Evolutionary conservation across 2,797 vertebrate species (phyloP).

Genomic region (Perodicticus potto): DNA sequence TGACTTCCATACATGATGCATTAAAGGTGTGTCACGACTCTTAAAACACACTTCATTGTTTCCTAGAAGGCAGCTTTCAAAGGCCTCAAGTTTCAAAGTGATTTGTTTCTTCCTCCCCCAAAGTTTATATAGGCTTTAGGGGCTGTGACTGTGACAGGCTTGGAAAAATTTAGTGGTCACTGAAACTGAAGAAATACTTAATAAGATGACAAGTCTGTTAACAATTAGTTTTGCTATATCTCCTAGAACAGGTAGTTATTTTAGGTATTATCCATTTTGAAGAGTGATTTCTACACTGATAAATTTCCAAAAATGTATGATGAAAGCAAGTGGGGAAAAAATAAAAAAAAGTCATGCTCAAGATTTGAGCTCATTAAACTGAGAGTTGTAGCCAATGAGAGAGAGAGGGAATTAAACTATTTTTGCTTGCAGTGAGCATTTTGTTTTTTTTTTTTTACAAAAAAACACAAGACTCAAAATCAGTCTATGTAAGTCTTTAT

Average conservation of each 20-base stretch:
- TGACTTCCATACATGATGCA: background rate
- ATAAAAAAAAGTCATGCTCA: background rate
- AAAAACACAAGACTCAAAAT: background rate
- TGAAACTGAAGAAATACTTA: background rate
- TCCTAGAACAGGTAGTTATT: background rate
- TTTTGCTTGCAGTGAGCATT: background rate
- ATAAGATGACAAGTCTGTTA: background rate
- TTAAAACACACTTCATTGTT: background rate
- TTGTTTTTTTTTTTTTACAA: background rate
- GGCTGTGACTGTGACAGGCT: background rate
- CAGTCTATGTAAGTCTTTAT: background rate
- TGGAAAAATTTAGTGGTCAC: background rate
- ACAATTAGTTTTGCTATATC: background rate
- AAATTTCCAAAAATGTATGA: conserved; percentile 46
- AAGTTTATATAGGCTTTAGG: background rate
- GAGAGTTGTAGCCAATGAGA: background rate
- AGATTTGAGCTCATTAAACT: background rate
- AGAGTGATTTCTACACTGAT: background rate
- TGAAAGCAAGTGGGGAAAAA: background rate
- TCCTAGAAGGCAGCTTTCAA: background rate
- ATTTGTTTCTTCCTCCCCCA: background rate
- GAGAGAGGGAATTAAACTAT: background rate
- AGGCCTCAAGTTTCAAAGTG: background rate
- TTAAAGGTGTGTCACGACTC: background rate
- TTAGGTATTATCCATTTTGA: background rate